Evolutionary conservation across 2,888 invertebrate species (phyloP).

Genomic region (Vesta saturnalis): DNA sequence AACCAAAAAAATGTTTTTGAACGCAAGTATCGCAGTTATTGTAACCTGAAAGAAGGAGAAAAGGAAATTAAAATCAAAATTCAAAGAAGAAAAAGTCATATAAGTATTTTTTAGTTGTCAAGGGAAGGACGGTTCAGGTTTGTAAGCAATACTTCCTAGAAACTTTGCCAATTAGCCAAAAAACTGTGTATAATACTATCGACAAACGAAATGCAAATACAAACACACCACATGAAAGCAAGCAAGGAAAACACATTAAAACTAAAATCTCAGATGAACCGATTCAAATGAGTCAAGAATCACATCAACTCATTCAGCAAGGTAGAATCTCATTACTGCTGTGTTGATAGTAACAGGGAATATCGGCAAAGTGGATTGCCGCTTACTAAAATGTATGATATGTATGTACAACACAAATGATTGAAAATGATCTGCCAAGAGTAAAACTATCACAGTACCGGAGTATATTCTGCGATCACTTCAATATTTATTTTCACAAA

Average conservation of each 20-base stretch:
- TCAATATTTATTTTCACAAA: conserved; percentile 10
- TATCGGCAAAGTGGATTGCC: background rate
- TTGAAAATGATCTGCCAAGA: background rate
- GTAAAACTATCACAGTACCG: background rate
- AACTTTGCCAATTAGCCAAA: background rate
- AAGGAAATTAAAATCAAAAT: too few species aligned
- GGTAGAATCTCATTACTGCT: conserved; percentile 3
- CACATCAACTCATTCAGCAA: background rate
- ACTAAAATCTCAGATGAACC: too few species aligned
- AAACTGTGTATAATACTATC: too few species aligned
- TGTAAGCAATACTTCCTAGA: background rate
- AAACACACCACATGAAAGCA: background rate
- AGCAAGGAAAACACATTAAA: background rate
- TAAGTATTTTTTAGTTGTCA: too few species aligned
- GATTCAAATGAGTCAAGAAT: background rate
- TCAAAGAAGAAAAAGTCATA: too few species aligned
- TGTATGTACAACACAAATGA: background rate
- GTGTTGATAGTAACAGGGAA: background rate
- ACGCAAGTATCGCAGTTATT: too few species aligned
- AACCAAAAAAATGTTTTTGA: too few species aligned
- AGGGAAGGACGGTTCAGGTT: background rate
- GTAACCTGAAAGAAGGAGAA: too few species aligned
- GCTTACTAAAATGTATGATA: background rate
- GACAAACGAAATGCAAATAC: too few species aligned
- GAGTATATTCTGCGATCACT: background rate